Evolutionary conservation across 2,888 invertebrate species (phyloP), one percentile per base, ranked within the genome.

Genomic region (Chalcis sispes): DNA sequence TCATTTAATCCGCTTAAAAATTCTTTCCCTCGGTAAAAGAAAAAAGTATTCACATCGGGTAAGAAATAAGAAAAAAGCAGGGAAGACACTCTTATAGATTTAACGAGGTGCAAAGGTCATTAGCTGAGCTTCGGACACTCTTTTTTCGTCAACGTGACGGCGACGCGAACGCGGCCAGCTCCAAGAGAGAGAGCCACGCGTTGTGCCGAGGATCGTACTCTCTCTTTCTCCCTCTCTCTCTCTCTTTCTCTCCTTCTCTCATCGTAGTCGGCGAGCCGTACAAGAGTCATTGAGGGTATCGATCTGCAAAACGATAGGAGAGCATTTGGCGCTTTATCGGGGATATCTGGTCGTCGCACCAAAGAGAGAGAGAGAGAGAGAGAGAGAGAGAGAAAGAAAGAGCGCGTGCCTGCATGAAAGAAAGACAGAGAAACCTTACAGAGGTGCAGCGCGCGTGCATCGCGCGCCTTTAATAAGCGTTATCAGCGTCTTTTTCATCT

Each of bases 381-480:
- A 54, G 54, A 54, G 54, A 23, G 25, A n/a, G 61, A 25, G 13
- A 58, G 32, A 59, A 23, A 52, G 23, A 54, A 13, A 5, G 29
- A 50, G 65, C 56, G 59, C 52, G 64, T 64, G 36, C 67, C 67
- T 74, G n/a, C n/a, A n/a, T n/a, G 61, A 25, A 27, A 58, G 32
- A 59, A 23, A 52, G 23, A 54, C 10, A 5, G 29, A 50, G 65
- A 59, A 50, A 20, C 29, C 40, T 62, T 52, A 46, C n/a, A n/a
- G n/a, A n/a, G 32, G 32, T 32, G 65, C 32, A 48, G 27, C 25
- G 50, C 56, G 52, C 56, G 40, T 67, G 65, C 58, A 69, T 58
- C 56, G 59, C 52, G 64, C 67, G 36, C 67, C 67, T 74, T 62
- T 75, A 77, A 77, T 77, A 77, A 75, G 58, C 52, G 59, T 52